Conservation (phyloP, 2,113 vertebrate species). For the Ceyx melanurus region DNA sequence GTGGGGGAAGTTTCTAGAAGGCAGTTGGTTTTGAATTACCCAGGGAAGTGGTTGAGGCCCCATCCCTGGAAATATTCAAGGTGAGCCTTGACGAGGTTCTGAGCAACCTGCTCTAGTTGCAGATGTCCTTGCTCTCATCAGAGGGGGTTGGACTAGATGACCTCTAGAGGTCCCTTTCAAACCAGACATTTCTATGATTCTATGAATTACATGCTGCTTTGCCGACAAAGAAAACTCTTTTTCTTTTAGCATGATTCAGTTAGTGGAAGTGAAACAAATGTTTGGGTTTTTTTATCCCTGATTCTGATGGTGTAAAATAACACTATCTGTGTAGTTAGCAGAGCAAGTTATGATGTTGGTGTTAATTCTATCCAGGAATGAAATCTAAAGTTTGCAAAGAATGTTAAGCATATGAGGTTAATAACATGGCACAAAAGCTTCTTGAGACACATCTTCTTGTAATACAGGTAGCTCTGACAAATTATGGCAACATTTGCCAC, state of each 20-base stretch:
- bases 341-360: neutral
- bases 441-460: neutral
- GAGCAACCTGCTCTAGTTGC: no score
- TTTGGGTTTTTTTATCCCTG: neutral
- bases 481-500: slow-evolving; percentile 19
- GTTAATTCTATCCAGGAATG: neutral
- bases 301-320: neutral
- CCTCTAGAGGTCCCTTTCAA: no score
- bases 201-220: neutral
- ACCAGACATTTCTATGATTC: no score
- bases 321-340: neutral
- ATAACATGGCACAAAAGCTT: neutral
- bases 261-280: neutral
- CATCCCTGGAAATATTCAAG: no score
- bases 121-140: no score
- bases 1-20: neutral
- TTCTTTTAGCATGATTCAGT: neutral
- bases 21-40: neutral
- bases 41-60: no score
- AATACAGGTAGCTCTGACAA: neutral
- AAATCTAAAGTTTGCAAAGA: neutral
- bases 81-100: no score
- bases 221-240: neutral
- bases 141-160: no score
- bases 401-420: neutral